These are phyloP conservation scores for Fregata magnificens DNA, from an alignment of 2,113 vertebrate genomes.

Conservation along the genomic window DNA sequence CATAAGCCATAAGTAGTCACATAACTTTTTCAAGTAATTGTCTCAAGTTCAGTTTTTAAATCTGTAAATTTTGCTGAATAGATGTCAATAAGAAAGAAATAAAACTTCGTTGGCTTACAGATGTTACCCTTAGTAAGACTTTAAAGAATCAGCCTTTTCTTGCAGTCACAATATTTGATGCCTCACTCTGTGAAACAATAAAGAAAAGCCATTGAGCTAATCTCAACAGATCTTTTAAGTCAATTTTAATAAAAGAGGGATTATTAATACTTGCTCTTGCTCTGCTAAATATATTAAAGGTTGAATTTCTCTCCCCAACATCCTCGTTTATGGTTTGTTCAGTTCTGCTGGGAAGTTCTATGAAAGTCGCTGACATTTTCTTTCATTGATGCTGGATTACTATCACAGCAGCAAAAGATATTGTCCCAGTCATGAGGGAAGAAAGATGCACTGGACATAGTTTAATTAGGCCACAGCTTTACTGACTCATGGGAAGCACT, in stretches of 20 bases:
- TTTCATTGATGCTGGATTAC: conserved; percentile 14
- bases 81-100: not conserved
- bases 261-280: conserved; percentile 19
- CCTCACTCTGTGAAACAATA: conserved; percentile 9
- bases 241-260: conserved; percentile 57
- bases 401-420: not conserved
- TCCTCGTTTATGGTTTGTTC: not conserved
- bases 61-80: not conserved
- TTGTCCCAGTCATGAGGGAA: not conserved
- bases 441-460: not conserved
- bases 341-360: conserved; percentile 12
- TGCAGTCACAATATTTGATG: not conserved
- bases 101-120: not conserved
- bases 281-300: conserved; percentile 32
- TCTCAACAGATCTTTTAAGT: conserved; percentile 27
- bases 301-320: conserved; percentile 13
- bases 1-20: not conserved
- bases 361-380: not conserved
- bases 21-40: not conserved
- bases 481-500: not conserved
- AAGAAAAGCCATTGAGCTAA: not conserved
- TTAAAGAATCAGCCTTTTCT: not conserved
- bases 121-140: not conserved
- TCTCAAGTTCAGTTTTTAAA: not conserved
- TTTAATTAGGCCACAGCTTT: not conserved